A percentile compares a stretch with the other conserved stretches of the same genome.
Evolutionary conservation across 1,140 invertebrate species (phyloP).

Genomic region (Telenomus remus): DNA sequence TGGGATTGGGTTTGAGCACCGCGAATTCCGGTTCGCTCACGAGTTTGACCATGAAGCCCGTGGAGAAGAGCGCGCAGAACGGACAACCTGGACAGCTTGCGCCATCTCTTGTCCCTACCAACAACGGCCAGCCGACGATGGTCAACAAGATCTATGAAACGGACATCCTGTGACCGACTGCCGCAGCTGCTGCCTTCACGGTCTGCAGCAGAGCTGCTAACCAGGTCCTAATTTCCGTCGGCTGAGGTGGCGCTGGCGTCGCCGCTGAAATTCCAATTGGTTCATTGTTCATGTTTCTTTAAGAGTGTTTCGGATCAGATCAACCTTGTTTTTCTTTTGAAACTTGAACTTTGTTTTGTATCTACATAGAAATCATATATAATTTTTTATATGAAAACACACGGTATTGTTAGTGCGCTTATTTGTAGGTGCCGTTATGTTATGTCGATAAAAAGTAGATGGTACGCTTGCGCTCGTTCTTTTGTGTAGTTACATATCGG

Average conservation of each 20-base stretch:
- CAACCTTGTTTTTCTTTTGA: neutral
- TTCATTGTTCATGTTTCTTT: neutral
- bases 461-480: too few relatives aligned
- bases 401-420: too few relatives aligned
- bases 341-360: neutral
- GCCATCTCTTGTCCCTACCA: slow-evolving; percentile 10
- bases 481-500: too few relatives aligned
- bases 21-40: slow-evolving; percentile 80
- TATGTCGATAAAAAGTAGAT: too few relatives aligned
- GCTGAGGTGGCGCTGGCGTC: slow-evolving; percentile 33
- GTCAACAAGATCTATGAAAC: slow-evolving; percentile 85
- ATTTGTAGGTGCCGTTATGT: too few relatives aligned
- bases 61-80: slow-evolving; percentile 53
- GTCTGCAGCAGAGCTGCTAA: slow-evolving; percentile 36
- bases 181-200: slow-evolving; percentile 37
- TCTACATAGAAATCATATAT: too few relatives aligned
- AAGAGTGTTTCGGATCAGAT: neutral
- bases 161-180: slow-evolving; percentile 86
- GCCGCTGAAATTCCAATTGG: slow-evolving; percentile 6
- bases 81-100: slow-evolving; percentile 27
- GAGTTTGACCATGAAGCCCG: slow-evolving; percentile 74
- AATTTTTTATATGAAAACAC: too few relatives aligned
- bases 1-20: slow-evolving; percentile 82
- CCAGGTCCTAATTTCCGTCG: slow-evolving; percentile 26
- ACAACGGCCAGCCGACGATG: slow-evolving; percentile 60